Evolutionary conservation across 2,797 vertebrate species (phyloP).

Genomic region (Antrozous pallidus): DNA sequence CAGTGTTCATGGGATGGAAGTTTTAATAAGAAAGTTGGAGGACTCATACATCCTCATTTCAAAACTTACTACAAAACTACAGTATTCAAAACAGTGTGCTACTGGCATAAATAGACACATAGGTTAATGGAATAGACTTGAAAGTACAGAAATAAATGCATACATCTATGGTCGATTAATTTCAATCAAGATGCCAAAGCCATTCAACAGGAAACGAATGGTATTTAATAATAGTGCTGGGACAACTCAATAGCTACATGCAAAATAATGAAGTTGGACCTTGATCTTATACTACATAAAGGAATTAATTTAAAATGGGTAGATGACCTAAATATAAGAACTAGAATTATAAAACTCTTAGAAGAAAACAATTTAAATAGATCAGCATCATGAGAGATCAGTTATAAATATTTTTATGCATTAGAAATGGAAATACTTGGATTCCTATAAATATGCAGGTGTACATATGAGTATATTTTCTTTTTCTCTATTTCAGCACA

Average conservation of each 20-base stretch:
- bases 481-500: conserved; percentile 68
- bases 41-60: not conserved
- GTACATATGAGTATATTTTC: conserved; percentile 11
- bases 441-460: not conserved
- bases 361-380: not conserved
- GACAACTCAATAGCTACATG: not conserved
- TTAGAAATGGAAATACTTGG: not conserved
- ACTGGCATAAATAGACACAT: not conserved
- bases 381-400: not conserved
- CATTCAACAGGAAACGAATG: not conserved
- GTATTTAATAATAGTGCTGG: not conserved
- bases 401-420: not conserved
- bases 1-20: not conserved
- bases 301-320: not conserved
- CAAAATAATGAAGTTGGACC: not conserved
- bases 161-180: not conserved
- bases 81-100: not conserved
- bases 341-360: not conserved
- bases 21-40: not conserved
- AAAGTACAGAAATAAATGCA: not conserved
- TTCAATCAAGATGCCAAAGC: not conserved
- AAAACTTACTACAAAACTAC: not conserved
- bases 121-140: not conserved
- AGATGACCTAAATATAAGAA: not conserved
- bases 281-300: not conserved